Conservation (phyloP, 2,797 vertebrate species). For the Lithobates pipiens region DNA sequence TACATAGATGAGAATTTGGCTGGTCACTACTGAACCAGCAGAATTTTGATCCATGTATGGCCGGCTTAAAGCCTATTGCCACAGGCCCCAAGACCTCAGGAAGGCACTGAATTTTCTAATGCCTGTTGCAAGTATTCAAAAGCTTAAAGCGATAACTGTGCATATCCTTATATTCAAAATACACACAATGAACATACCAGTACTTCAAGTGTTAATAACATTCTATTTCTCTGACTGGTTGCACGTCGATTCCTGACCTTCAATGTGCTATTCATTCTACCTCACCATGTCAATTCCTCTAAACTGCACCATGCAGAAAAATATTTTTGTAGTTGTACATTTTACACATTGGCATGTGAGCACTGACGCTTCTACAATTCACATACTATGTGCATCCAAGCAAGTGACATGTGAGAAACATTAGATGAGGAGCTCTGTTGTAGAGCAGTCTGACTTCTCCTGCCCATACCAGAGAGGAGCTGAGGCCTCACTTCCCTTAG, state of each 20-base stretch:
- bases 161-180: no score
- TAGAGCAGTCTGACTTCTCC: neutral
- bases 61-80: no score
- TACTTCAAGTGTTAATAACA: neutral
- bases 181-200: neutral
- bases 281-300: neutral
- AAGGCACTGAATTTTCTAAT: no score
- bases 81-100: no score
- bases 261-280: neutral
- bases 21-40: no score
- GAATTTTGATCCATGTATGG: no score
- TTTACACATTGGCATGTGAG: neutral
- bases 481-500: conserved; percentile 58
- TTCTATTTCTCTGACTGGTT: neutral
- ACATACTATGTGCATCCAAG: neutral
- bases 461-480: conserved; percentile 35
- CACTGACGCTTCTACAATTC: neutral
- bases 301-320: neutral
- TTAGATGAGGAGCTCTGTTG: neutral
- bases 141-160: no score
- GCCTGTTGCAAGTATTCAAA: no score
- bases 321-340: no score
- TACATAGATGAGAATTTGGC: no score
- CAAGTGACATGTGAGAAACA: conserved; percentile 34
- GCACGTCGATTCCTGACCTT: neutral